These are phyloP conservation scores for Sphaeridia pumilis DNA, from an alignment of 2,888 invertebrate genomes.

Conservation along the genomic window DNA sequence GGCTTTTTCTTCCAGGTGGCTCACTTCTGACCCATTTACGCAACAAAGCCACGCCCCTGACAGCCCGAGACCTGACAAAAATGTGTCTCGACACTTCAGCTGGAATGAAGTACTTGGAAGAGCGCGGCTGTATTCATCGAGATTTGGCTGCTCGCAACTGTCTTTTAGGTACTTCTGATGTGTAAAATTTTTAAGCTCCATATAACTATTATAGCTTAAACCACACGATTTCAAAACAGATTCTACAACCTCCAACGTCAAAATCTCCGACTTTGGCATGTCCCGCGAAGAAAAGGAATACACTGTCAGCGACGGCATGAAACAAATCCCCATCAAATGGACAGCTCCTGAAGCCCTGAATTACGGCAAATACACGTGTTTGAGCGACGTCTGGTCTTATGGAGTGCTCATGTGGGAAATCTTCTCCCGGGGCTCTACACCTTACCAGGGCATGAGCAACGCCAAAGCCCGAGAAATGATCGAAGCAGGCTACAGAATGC, in stretches of 20 bases:
- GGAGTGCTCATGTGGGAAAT: conserved; percentile 95
- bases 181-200: conserved; percentile 36
- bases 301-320: conserved; percentile 93
- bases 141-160: conserved; percentile 93
- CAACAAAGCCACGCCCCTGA: conserved; percentile 57
- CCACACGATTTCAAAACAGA: conserved; percentile 1
- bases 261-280: conserved; percentile 98
- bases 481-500: conserved; percentile 86
- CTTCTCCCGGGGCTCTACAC: conserved; percentile 83
- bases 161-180: conserved; percentile 64
- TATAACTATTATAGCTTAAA: not conserved
- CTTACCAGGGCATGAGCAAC: conserved; percentile 88
- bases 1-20: conserved; percentile 55
- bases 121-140: conserved; percentile 89
- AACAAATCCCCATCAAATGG: conserved; percentile 98
- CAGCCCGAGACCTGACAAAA: conserved; percentile 55
- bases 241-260: conserved; percentile 47
- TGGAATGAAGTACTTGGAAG: conserved; percentile 90
- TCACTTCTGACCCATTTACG: conserved; percentile 79
- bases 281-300: conserved; percentile 94
- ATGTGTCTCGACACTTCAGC: conserved; percentile 92
- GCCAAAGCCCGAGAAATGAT: conserved; percentile 87
- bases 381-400: conserved; percentile 96
- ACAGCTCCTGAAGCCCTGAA: conserved; percentile 94
- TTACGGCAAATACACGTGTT: conserved; percentile 88